These are phyloP conservation scores for Dascillus cervinus DNA, from an alignment of 2,888 invertebrate species.

Conservation along the genomic window DNA sequence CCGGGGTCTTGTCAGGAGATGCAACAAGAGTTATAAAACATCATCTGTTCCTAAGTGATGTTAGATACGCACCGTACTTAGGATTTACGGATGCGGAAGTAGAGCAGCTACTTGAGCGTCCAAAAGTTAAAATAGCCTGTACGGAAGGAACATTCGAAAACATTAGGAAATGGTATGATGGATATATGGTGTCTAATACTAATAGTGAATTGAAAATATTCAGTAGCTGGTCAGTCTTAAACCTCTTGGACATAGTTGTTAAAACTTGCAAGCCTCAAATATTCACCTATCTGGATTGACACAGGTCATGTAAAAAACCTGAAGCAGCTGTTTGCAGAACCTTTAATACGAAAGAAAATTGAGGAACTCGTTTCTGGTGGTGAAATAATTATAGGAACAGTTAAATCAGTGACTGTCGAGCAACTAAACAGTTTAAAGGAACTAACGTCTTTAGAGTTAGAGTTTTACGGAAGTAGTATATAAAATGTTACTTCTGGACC, in stretches of 20 bases:
- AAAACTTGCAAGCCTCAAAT: slow-evolving; percentile 2
- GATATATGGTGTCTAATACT: no score
- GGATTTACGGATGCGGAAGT: slow-evolving; percentile 15
- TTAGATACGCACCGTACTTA: slow-evolving; percentile 13
- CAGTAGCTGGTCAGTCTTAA: slow-evolving; percentile 8
- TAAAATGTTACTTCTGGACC: no score
- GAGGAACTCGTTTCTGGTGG: slow-evolving; percentile 5
- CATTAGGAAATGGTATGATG: slow-evolving; percentile 13
- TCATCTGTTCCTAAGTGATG: slow-evolving; percentile 13
- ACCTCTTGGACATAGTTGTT: slow-evolving; percentile 1
- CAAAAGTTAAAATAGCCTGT: slow-evolving; percentile 13
- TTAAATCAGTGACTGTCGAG: slow-evolving; percentile 6
- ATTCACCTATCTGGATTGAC: slow-evolving; percentile 8
- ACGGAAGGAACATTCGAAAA: slow-evolving; percentile 10
- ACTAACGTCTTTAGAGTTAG: slow-evolving; percentile 7
- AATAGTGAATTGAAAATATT: slow-evolving; percentile 7
- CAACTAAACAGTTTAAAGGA: slow-evolving; percentile 5
- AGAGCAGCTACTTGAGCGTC: slow-evolving; percentile 13
- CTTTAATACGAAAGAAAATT: slow-evolving; percentile 7
- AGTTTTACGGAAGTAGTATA: no score
- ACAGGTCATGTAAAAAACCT: slow-evolving; percentile 7
- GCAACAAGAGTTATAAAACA: slow-evolving; percentile 12
- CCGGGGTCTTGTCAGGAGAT: slow-evolving; percentile 11
- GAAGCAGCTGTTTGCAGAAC: slow-evolving; percentile 6
- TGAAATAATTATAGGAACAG: slow-evolving; percentile 6